These are phyloP conservation scores for Berghia stephanieae DNA, from an alignment of 1,140 invertebrate species.

Conservation along the genomic window DNA sequence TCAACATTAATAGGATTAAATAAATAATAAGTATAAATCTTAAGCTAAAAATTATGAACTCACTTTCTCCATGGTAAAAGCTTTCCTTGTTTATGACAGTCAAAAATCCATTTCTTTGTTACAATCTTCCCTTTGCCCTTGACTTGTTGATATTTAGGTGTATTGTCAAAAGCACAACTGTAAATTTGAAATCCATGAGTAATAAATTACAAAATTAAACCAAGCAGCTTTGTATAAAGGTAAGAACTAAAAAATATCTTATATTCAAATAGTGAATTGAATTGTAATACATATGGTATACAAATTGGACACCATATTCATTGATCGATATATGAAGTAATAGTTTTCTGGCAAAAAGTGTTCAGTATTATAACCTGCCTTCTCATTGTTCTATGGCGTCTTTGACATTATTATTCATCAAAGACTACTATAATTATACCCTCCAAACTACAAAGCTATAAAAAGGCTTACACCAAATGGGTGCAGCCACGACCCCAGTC, in stretches of 20 bases:
- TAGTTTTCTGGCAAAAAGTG: too few relatives aligned
- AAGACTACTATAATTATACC: background rate
- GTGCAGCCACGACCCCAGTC: conserved; percentile 82
- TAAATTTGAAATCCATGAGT: too few relatives aligned
- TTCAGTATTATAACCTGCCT: too few relatives aligned
- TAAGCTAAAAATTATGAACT: conserved; percentile 34
- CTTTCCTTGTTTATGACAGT: conserved; percentile 74
- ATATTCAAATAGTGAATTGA: too few relatives aligned
- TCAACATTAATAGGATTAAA: background rate
- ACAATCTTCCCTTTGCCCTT: conserved; percentile 76
- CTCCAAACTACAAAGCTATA: background rate
- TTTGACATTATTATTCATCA: background rate
- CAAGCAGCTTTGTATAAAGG: too few relatives aligned
- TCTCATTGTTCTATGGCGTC: too few relatives aligned
- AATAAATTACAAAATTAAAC: conserved; percentile 13
- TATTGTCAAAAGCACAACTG: conserved; percentile 88
- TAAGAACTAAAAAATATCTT: conserved; percentile 10
- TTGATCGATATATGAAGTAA: too few relatives aligned
- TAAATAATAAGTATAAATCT: background rate
- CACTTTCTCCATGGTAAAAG: conserved; percentile 77
- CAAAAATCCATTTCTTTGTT: conserved; percentile 79
- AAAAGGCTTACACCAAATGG: conserved; percentile 78
- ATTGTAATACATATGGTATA: too few relatives aligned
- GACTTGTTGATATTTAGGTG: conserved; percentile 84
- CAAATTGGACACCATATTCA: too few relatives aligned